Percentiles rank a stretch among this genome's conserved stretches.
These are phyloP conservation scores for Loriculus beryllinus DNA, from an alignment of 2,797 vertebrate species.

Conservation along the genomic window DNA sequence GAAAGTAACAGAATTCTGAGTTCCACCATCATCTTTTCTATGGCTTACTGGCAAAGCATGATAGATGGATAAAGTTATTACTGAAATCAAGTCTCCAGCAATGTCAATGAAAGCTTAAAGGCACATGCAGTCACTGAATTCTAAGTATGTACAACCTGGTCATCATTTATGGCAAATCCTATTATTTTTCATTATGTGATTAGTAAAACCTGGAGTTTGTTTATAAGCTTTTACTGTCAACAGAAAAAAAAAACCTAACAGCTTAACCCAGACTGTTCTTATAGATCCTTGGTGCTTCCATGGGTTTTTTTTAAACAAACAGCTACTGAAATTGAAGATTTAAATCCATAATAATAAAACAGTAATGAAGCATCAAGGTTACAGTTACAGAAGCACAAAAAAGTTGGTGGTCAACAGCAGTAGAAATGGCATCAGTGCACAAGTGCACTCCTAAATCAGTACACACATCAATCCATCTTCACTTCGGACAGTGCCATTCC, in stretches of 20 bases:
- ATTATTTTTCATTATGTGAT: background rate
- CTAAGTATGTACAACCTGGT: background rate
- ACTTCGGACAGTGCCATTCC: background rate
- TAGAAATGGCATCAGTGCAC: background rate
- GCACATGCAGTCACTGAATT: background rate
- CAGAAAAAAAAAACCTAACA: background rate
- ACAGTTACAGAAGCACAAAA: background rate
- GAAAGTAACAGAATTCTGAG: background rate
- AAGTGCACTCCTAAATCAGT: background rate
- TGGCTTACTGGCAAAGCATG: background rate
- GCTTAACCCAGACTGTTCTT: background rate
- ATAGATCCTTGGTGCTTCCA: background rate
- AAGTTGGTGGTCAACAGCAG: background rate
- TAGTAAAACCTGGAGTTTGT: background rate
- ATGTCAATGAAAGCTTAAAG: background rate
- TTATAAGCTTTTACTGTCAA: background rate
- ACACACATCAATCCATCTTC: background rate
- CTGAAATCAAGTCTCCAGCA: background rate
- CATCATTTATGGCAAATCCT: background rate
- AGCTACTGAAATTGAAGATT: background rate
- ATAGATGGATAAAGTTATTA: background rate
- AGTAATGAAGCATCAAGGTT: background rate
- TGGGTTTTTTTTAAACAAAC: background rate
- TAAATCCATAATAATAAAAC: background rate
- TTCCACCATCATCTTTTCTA: rapidly evolving